Evolutionary conservation across 37 sponge, comb jelly and placozoan species (phyloP).

Genomic region (Spongia lamella): DNA sequence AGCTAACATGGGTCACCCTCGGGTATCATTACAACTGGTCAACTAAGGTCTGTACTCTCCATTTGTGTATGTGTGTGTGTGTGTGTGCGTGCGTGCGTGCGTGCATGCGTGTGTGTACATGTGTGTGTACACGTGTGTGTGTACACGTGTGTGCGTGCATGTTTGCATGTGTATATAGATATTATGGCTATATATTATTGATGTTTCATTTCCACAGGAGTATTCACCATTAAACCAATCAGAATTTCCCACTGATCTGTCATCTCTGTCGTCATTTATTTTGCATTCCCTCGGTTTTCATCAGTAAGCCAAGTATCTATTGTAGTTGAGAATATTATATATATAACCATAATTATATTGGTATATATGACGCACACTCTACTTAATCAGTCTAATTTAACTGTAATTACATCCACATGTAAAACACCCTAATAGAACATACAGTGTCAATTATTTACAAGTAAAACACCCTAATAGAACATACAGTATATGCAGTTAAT

Average conservation of each 20-base stretch:
- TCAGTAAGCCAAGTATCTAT: conserved; percentile 18
- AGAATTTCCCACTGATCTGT: conserved; percentile 71
- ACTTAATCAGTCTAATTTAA: no score
- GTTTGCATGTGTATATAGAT: background rate
- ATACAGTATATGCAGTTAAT: no score
- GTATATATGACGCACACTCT: no score
- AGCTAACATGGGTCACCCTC: conserved; percentile 88
- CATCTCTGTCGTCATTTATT: conserved; percentile 65
- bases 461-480: no score
- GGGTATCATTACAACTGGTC: conserved; percentile 96
- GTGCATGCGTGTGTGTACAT: no score
- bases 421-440: no score
- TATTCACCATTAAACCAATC: conserved; percentile 52
- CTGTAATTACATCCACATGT: no score
- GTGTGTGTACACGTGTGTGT: no score
- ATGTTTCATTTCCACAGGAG: conserved; percentile 17
- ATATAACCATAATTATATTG: no score
- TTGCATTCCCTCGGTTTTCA: conserved; percentile 53
- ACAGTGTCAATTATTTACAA: no score
- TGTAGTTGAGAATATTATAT: no score
- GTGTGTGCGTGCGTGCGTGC: background rate
- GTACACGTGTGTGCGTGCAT: background rate
- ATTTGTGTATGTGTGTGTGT: background rate
- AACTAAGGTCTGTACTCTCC: conserved; percentile 59
- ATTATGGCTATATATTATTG: no score